Base-by-base conservation (phyloP, 2,113 vertebrate species). In the Paedocypris sp. region DNA sequence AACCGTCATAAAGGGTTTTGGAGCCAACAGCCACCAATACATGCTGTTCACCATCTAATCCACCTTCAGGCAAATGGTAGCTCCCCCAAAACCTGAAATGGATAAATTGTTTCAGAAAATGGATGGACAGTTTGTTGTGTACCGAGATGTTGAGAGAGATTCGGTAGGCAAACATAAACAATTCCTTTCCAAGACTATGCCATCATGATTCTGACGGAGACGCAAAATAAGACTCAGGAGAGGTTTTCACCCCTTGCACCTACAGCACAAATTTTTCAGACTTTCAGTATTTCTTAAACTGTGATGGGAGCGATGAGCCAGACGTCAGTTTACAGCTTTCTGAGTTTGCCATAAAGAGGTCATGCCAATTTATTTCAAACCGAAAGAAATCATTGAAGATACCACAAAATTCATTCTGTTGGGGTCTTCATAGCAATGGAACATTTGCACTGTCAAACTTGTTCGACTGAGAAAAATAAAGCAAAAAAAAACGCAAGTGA, bases 381-480 rank as follows among this genome's bases (percentile, higher is more conserved):
- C 6, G 18, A 52, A 36, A 35, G 32, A 52, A 52, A 35, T 6
- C 19, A 52, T 25, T 36, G 32, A 38, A 52, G 19, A 25, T 23
- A 52, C 25, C 50, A 36, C 12, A 1, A 52, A 52, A 52, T 25
- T 36, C 19, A 52, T 36, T 51, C 23, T 23, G 12, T 23, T 4
- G n/a, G 7, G 32, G 12, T 52, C 36, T n/a, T 52, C 50, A 53
- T 26, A 38, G 50, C 50, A 53, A 33, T 33, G 26, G 50, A 25
- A 6, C 1, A 13, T 53, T 38, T 26, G 33, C 33, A 38, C 33
- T 11, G 50, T 53, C 50, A 53, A 33, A 38, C 36, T 53, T 33
- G 38, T 38, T 53, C 20, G 25, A 33, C 20, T 0, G 7, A 38
- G 33, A 53, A 15, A 13, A 26, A 53, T 26, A 22, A 16, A 4